Conservation (phyloP, 2,113 vertebrate genomes). For the Clinocottus analis region DNA sequence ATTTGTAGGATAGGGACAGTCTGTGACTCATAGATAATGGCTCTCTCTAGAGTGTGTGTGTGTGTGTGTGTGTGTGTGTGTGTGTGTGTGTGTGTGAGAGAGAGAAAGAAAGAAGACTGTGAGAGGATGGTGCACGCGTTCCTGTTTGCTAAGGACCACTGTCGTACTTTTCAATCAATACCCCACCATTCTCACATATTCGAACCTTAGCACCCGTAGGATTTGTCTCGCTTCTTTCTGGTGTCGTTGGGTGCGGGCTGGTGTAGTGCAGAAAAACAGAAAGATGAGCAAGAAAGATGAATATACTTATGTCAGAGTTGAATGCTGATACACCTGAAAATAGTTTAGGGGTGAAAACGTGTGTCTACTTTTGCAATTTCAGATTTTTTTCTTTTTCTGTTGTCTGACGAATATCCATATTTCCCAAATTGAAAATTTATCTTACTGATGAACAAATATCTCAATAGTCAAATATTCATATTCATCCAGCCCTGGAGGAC, state of each 20-base stretch:
- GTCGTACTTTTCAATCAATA: slow-evolving; percentile 71
- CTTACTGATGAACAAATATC: neutral
- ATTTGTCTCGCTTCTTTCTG: slow-evolving; percentile 60
- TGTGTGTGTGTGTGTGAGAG: slow-evolving; percentile 18
- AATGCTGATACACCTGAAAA: neutral
- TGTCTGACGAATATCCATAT: neutral
- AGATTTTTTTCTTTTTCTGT: neutral
- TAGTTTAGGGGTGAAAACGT: neutral
- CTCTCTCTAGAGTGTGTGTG: slow-evolving; percentile 70
- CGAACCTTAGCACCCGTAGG: slow-evolving; percentile 60
- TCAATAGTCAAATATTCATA: neutral
- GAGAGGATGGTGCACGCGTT: slow-evolving; percentile 37
- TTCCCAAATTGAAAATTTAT: neutral
- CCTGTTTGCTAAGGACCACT: slow-evolving; percentile 59
- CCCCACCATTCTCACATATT: slow-evolving; percentile 5
- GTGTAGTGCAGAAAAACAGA: neutral
- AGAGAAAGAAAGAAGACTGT: too few relatives aligned
- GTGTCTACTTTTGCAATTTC: neutral
- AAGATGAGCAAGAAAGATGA: slow-evolving; percentile 26
- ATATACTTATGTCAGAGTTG: neutral
- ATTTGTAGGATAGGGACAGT: slow-evolving; percentile 74
- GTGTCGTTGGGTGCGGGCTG: slow-evolving; percentile 26
- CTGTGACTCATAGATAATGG: slow-evolving; percentile 85
- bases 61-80: slow-evolving; percentile 20
- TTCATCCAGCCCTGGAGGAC: slow-evolving; percentile 22